Conservation (phyloP, 2,888 invertebrate species). For the Rhyacophila evoluta region DNA sequence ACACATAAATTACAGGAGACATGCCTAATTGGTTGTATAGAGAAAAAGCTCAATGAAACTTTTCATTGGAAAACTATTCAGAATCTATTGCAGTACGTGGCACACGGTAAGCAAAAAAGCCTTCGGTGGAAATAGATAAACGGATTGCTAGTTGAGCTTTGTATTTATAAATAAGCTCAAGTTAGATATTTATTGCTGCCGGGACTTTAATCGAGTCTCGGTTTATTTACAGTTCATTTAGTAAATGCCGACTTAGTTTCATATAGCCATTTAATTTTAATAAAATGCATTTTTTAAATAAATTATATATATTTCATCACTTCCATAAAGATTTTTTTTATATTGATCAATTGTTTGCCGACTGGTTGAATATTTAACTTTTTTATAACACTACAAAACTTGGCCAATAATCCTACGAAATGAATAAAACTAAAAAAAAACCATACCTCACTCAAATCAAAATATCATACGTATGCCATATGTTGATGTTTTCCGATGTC, state of each 20-base stretch:
- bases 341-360: too few species aligned
- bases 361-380: too few species aligned
- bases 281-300: too few species aligned
- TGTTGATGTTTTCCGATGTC: too few species aligned
- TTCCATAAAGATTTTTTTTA: too few species aligned
- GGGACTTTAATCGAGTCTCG: neutral
- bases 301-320: too few species aligned
- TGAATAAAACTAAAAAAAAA: too few species aligned
- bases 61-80: neutral
- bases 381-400: too few species aligned
- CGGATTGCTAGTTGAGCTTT: conserved; percentile 9
- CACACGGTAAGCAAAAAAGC: conserved; percentile 9
- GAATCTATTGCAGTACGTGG: conserved; percentile 17
- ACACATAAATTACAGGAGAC: conserved; percentile 53
- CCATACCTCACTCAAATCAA: too few species aligned
- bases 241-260: neutral
- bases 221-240: neutral
- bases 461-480: too few species aligned
- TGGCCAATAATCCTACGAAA: too few species aligned
- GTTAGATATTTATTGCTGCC: neutral
- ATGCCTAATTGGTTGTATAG: conserved; percentile 52
- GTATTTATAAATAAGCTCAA: neutral
- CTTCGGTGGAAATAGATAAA: neutral
- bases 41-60: conserved; percentile 36
- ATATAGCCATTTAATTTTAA: neutral